Conservation (phyloP, 1,140 invertebrate species). For the Hypsibius dujardini region DNA sequence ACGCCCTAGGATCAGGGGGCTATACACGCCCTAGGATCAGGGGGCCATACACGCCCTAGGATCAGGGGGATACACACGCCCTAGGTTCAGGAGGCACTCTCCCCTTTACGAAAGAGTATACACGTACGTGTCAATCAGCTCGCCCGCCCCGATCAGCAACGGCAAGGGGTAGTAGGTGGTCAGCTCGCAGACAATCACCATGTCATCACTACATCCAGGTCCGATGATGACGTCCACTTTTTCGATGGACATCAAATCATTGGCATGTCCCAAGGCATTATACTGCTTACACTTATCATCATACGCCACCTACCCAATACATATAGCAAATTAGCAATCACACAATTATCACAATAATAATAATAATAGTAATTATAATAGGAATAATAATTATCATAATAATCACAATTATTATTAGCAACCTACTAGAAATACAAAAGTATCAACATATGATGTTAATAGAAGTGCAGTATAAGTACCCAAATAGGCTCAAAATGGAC, state of each 20-base stretch:
- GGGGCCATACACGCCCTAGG: too few species aligned
- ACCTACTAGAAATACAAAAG: too few species aligned
- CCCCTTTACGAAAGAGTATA: background rate
- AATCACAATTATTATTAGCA: too few species aligned
- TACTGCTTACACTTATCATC: background rate
- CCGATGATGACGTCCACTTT: constrained; percentile 12
- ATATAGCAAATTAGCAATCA: too few species aligned
- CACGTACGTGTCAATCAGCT: constrained; percentile 9
- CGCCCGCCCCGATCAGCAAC: background rate
- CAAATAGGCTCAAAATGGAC: background rate
- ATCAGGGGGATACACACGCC: too few species aligned
- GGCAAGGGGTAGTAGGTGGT: background rate
- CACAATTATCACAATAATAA: too few species aligned
- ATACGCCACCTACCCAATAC: background rate
- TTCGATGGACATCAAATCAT: background rate
- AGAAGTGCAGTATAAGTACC: background rate
- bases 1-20: too few species aligned
- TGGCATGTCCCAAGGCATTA: background rate
- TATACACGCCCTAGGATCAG: too few species aligned
- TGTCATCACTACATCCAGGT: constrained; percentile 1
- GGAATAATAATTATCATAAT: too few species aligned
- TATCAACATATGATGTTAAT: too few species aligned
- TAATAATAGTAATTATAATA: too few species aligned
- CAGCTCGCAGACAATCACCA: constrained; percentile 7
- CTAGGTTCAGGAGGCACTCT: too few species aligned